Conservation (phyloP, 2,797 vertebrate genomes). For the Poeciliopsis presidionis region DNA sequence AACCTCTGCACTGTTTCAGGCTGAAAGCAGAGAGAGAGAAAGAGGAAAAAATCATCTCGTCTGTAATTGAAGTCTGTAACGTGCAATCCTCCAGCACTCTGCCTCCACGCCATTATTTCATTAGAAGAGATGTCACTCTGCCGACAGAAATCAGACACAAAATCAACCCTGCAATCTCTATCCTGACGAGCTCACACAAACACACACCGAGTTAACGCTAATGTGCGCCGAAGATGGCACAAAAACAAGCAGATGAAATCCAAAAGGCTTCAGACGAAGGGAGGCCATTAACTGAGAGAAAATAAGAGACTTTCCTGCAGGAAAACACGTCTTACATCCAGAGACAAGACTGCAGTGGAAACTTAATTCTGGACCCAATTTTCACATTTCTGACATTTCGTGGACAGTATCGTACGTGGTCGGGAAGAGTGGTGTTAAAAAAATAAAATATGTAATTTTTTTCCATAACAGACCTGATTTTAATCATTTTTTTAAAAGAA, state of each 20-base stretch:
- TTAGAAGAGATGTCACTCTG: slow-evolving; percentile 78
- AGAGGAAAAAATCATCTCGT: slow-evolving; percentile 55
- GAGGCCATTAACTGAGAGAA: slow-evolving; percentile 43
- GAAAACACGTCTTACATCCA: slow-evolving; percentile 39
- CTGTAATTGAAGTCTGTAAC: slow-evolving; percentile 80
- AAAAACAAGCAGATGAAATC: slow-evolving; percentile 51
- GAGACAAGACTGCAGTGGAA: not conserved
- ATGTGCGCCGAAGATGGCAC: slow-evolving; percentile 27
- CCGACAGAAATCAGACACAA: slow-evolving; percentile 72
- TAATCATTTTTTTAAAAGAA: no score
- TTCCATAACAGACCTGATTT: no score
- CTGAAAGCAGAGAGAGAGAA: slow-evolving; percentile 51
- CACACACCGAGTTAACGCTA: slow-evolving; percentile 21
- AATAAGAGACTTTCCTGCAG: slow-evolving; percentile 30
- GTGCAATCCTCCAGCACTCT: slow-evolving; percentile 74
- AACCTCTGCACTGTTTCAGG: slow-evolving; percentile 49
- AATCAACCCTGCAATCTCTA: slow-evolving; percentile 67
- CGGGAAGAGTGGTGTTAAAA: no score
- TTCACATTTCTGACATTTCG: slow-evolving; percentile 13
- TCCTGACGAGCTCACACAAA: slow-evolving; percentile 34
- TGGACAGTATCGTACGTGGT: slow-evolving; percentile 4
- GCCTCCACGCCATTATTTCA: slow-evolving; percentile 79
- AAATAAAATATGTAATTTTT: no score
- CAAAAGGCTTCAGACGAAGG: slow-evolving; percentile 49
- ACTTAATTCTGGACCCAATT: slow-evolving; percentile 26